Base-by-base conservation (phyloP, 2,888 invertebrate genomes). In the Hetaerina titia region DNA sequence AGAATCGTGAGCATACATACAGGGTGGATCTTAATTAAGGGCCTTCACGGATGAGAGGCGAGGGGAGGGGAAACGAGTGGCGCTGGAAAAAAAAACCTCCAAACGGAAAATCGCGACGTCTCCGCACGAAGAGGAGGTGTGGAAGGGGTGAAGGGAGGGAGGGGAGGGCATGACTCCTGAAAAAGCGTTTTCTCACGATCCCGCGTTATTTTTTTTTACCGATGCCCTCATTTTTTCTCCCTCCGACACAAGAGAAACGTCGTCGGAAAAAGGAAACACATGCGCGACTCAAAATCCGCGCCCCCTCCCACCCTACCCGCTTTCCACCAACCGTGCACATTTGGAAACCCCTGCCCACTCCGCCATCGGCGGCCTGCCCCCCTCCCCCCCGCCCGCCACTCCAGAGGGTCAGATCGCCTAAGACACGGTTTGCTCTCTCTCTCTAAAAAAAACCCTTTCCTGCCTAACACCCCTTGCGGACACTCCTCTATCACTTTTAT, bases 21-120 rank as follows among this genome's bases (percentile, higher is more conserved):
- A 31, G 69, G 92, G 69, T 69, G 64, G 63, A 64, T 92, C 92
- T 92, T 92, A 92, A 92, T 92, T 92, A 92, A 92, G 69, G 69
- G 63, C 92, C 92, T 92, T 92, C 92, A 92, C 56, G 92, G 56
- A 45, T 45, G 45, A 69, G 92, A 69, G 69, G 81, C 31, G 81
- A 92, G 69, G 45, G 45, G 56, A 11, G 17, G 69, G 69, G 22
- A 31, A 81, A 81, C 74, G 81, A 81, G 81, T 81, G 81, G 81
- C 31, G 81, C 31, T 15, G 81, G 81, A 31, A 31, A 81, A 81
- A 81, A 81, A 69, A 17, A 81, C 81, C 31, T 81, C 81, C 81
- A 81, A 81, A 81, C 81, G 9, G 81, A 81, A 81, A 81, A 81
- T 81, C 81, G 81, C 25, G 31, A 31, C 81, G 81, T 81, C 81